Conservation (phyloP, 2,888 invertebrate species). For the Matsumyia berberina region DNA sequence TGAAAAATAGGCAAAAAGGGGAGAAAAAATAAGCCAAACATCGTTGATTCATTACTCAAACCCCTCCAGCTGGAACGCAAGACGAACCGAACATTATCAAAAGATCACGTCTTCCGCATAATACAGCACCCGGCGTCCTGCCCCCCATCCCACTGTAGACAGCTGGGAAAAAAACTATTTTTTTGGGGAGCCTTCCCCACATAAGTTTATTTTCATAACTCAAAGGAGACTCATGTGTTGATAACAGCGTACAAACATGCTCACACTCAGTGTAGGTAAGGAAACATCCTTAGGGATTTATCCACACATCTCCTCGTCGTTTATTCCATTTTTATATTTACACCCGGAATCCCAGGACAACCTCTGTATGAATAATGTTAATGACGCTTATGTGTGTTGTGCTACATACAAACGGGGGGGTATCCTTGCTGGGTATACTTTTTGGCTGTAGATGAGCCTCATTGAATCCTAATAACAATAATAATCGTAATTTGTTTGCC, state of each 20-base stretch:
- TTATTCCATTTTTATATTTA: conserved; percentile 19
- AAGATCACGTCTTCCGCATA: conserved; percentile 17
- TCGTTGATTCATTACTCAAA: conserved; percentile 30
- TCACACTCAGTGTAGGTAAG: not conserved
- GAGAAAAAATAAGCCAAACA: not conserved
- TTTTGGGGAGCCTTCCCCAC: not conserved
- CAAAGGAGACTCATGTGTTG: not conserved
- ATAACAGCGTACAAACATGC: conserved; percentile 8
- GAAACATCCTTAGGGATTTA: conserved; percentile 14
- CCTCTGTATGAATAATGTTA: conserved; percentile 25
- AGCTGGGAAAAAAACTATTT: not conserved
- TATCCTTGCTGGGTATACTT: conserved; percentile 9
- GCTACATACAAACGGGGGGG: not conserved
- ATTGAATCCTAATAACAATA: conserved; percentile 61
- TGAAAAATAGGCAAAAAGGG: not conserved
- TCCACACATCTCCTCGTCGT: conserved; percentile 4
- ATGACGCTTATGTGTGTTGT: conserved; percentile 5
- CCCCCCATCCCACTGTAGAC: not conserved
- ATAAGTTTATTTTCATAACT: conserved; percentile 10
- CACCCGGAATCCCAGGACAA: not conserved
- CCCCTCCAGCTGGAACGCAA: conserved; percentile 15
- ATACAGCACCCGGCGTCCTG: not conserved
- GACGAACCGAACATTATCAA: conserved; percentile 5
- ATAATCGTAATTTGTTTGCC: conserved; percentile 59
- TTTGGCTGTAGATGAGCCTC: conserved; percentile 7